Base-by-base conservation (phyloP, 2,113 vertebrate species). In the Microtus pennsylvanicus region DNA sequence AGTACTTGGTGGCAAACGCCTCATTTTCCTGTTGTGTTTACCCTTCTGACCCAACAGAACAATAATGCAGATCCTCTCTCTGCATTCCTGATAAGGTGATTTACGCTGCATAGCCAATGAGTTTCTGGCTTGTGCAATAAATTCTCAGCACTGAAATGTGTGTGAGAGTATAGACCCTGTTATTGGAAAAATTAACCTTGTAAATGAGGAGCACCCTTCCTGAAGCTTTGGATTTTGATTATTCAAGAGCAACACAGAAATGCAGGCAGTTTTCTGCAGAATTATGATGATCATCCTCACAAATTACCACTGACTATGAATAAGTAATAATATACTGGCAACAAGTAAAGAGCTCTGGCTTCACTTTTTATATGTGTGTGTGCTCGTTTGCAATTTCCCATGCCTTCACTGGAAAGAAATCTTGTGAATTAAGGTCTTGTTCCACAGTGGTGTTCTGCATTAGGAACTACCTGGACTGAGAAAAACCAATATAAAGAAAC, bases 21-120 rank as follows among this genome's bases (percentile, higher is more conserved):
- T 97, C 92, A 96, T 89, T 97, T 96, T 97, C 95, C 93, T 94
- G 78, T 87, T 94, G 94, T 94, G n/a, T 95, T 98, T 97, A 95
- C 89, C 89, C 95, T 97, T 94, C 81, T 96, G 96, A 95, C 92
- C 94, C 72, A 92, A 77, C 13, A 21, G 76, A 97, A 94, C 13
- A 89, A 69, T 89, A 97, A 96, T 91, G 81, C 87, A 82, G 76
- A 94, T 75, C 55, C 24, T 93, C 81, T 96, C 35, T 35, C 28
- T 93, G 85, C 65, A 96, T 92, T 94, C 94, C 95, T 95, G 91
- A 95, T 92, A 89, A 86, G 89, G 80, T 69, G 97, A 95, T 96
- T 97, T 97, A 89, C 74, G 82, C 55, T 92, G 92, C 74, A 87
- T 91, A 78, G 17, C 42, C 94, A 92, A 97, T 96, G 81, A 96